Percentiles rank a stretch among this genome's conserved stretches.
These are phyloP conservation scores for Gymnoscopelus microlampas DNA, from an alignment of 2,797 vertebrate species.

Conservation along the genomic window DNA sequence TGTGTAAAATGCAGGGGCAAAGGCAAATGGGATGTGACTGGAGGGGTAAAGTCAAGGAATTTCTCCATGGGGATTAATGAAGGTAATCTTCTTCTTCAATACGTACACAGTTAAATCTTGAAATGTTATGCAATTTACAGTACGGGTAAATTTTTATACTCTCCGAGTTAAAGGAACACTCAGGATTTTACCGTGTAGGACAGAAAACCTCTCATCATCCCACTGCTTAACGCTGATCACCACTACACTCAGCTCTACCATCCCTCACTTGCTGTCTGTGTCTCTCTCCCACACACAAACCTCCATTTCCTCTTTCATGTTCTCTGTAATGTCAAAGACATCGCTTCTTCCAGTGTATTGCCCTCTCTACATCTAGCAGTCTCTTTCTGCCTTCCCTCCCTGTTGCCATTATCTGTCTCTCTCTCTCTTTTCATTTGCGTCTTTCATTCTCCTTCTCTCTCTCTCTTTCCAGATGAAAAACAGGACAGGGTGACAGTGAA, in stretches of 20 bases:
- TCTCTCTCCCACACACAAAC: constrained; percentile 3
- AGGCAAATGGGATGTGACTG: constrained; percentile 30
- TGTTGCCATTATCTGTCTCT: neutral
- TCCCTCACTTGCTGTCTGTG: constrained; percentile 10
- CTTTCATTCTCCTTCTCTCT: neutral
- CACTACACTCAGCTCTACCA: constrained; percentile 18
- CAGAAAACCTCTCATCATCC: constrained; percentile 39
- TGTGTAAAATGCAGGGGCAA: constrained; percentile 33
- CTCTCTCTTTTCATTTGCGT: neutral
- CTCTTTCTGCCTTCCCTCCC: neutral
- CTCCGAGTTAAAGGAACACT: too few relatives aligned
- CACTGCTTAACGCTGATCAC: constrained; percentile 53
- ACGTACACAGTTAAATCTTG: too few relatives aligned
- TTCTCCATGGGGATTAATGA: too few relatives aligned
- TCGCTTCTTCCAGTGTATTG: neutral
- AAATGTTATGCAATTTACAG: too few relatives aligned
- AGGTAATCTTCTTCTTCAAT: too few relatives aligned
- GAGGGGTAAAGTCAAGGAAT: constrained; percentile 34
- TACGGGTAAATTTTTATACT: too few relatives aligned
- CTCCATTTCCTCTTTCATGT: neutral
- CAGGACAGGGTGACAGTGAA: constrained; percentile 28
- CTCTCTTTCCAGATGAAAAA: neutral
- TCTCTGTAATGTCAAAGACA: constrained; percentile 18
- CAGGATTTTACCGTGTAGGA: neutral
- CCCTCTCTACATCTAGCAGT: neutral